Conservation (phyloP, 1,140 invertebrate species). For the Drosophila leontia region DNA sequence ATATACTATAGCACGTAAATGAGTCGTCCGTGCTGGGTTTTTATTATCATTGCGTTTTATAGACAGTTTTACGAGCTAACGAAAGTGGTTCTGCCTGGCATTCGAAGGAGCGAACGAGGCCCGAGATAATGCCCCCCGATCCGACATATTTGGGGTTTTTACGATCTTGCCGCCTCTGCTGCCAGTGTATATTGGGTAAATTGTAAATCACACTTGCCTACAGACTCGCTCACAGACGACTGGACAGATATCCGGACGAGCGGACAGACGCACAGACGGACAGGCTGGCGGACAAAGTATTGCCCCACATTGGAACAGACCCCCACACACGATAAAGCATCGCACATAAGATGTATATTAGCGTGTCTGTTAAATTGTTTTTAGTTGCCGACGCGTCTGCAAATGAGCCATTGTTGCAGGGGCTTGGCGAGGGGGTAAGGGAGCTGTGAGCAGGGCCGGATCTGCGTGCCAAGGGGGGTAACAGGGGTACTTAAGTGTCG, state of each 20-base stretch:
- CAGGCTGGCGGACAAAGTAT: slow-evolving; percentile 8
- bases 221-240: not conserved
- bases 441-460: not conserved
- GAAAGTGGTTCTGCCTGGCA: slow-evolving; percentile 72
- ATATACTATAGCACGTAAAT: slow-evolving; percentile 52
- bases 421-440: not conserved
- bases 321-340: slow-evolving; percentile 41
- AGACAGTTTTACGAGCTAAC: slow-evolving; percentile 82
- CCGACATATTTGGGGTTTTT: slow-evolving; percentile 71
- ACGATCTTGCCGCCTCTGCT: slow-evolving; percentile 53
- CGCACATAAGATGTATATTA: slow-evolving; percentile 70
- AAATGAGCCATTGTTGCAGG: slow-evolving; percentile 74
- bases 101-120: slow-evolving; percentile 24
- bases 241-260: slow-evolving; percentile 23
- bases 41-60: slow-evolving; percentile 83
- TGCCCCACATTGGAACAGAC: slow-evolving; percentile 42
- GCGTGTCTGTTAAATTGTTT: slow-evolving; percentile 75
- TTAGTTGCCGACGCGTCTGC: slow-evolving; percentile 74
- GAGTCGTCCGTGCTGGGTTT: slow-evolving; percentile 68
- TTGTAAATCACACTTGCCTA: slow-evolving; percentile 74
- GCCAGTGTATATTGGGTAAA: slow-evolving; percentile 59
- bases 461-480: not conserved
- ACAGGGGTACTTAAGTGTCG: slow-evolving; percentile 41
- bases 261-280: slow-evolving; percentile 2
- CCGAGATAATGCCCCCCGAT: slow-evolving; percentile 57